Conservation (phyloP, 2,113 vertebrate species). For the Engraulis encrasicolus region DNA sequence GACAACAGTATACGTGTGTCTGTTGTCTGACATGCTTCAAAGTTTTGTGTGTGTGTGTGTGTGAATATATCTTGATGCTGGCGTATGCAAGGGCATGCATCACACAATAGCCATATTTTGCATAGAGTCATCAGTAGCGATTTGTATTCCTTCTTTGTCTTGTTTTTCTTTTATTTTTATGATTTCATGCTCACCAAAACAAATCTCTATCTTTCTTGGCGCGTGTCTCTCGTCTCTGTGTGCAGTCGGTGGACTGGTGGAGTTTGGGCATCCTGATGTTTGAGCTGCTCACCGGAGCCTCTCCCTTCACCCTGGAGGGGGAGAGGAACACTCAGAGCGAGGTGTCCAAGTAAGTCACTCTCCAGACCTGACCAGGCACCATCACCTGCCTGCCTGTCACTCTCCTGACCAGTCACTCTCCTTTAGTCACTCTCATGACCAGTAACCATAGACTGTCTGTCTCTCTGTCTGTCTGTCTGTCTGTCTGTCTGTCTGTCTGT, state of each 20-base stretch:
- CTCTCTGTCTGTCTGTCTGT: too few species aligned
- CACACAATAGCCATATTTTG: too few species aligned
- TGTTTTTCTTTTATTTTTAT: not conserved
- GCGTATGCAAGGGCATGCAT: too few species aligned
- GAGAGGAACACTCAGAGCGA: slow-evolving; percentile 90
- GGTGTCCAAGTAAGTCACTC: slow-evolving; percentile 85
- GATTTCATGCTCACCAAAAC: not conserved
- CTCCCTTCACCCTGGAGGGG: slow-evolving; percentile 90
- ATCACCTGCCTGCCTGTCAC: too few species aligned
- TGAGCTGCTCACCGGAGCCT: slow-evolving; percentile 88
- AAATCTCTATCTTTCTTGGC: not conserved
- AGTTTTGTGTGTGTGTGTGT: too few species aligned
- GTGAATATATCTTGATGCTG: too few species aligned
- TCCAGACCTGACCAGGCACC: not conserved
- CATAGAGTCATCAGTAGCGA: not conserved
- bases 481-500: too few species aligned
- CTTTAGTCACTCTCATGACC: too few species aligned
- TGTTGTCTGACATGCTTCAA: too few species aligned
- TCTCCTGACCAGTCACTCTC: too few species aligned
- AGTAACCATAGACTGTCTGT: too few species aligned
- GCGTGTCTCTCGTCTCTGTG: not conserved
- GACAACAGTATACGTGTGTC: not conserved
- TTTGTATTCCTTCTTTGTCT: not conserved
- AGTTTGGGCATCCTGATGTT: slow-evolving; percentile 91
- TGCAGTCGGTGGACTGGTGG: slow-evolving; percentile 92